These are phyloP conservation scores for Pseudococcus jackbeardsleyi DNA, from an alignment of 2,888 invertebrate genomes.

Conservation along the genomic window DNA sequence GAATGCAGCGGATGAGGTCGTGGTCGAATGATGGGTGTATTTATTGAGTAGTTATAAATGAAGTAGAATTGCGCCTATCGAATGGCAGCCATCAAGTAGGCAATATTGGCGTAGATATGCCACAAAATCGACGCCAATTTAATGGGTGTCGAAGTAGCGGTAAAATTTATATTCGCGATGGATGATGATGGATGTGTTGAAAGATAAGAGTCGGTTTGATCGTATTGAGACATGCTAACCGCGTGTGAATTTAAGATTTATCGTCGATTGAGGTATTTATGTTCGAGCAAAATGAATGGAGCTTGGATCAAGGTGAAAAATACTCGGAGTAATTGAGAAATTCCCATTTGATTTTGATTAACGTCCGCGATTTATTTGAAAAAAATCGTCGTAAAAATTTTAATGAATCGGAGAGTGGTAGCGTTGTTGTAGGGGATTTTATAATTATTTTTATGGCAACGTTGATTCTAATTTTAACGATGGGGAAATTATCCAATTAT, in stretches of 20 bases:
- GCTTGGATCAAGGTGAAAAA: no score
- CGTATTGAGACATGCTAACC: background rate
- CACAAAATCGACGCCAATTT: background rate
- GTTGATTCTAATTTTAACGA: no score
- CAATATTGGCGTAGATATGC: background rate
- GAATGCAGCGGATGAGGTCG: background rate
- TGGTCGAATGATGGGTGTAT: background rate
- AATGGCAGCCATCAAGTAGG: background rate
- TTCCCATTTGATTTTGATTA: no score
- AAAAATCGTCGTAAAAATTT: no score
- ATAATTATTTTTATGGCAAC: no score
- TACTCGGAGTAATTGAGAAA: no score
- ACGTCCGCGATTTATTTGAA: no score
- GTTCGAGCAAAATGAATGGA: background rate
- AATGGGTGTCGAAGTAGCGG: slow-evolving; percentile 2
- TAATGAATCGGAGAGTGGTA: no score
- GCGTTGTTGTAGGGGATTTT: no score
- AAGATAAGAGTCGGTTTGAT: background rate
- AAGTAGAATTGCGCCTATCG: background rate
- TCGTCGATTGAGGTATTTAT: background rate
- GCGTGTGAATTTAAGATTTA: background rate
- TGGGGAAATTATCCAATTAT: no score
- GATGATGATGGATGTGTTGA: background rate
- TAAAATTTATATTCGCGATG: background rate
- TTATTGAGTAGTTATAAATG: slow-evolving; percentile 23